Base-by-base conservation (phyloP, 64 coral and sea anemone genomes). In the Actinia tenebrosa region DNA sequence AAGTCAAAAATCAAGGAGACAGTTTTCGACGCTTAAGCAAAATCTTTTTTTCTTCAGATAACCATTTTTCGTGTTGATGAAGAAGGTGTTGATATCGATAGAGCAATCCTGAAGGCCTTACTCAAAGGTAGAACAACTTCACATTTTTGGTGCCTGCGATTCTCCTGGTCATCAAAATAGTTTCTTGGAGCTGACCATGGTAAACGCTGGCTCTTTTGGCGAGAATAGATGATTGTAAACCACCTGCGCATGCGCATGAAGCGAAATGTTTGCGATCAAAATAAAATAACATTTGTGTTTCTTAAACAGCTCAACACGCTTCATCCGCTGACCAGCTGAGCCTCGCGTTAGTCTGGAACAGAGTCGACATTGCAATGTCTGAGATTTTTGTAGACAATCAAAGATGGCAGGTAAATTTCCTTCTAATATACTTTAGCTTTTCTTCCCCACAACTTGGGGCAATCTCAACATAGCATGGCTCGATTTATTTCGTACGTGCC, bases 351-450 rank as follows among this genome's bases (percentile, higher is more conserved):
- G 88, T 96, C 37, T 96, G 94, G 94, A 96, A 96, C 72, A 78
- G 94, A 59, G 94, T 82, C 16, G 94, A 96, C n/a, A 96, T 96
- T 17, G 94, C 94, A 89, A 93, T 82, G 64, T 89, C 91, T n/a
- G 94, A 96, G 75, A 96, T 96, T 19, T 96, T 96, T 23, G 87
- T 84, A 22, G 94, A 96, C 15, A 85, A 90, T n/a, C 94, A 93
- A 46, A 93, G 84, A 82, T 96, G 94, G 94, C 83, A 90, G 89
- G 94, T 96, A 84, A 85, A 58, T 58, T 6, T 58, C 5, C 15
- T 58, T 58, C 5, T 55, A 11, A 0, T 55, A 0, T 55, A 2
- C 53, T 55, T 55, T 55, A 37, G 30, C 30, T n/a, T n/a, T n/a
- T n/a, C n/a, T n/a, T n/a, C n/a, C n/a, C n/a, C n/a, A n/a, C n/a